Conservation (phyloP, 2,113 vertebrate species). For the Sorex fumeus region DNA sequence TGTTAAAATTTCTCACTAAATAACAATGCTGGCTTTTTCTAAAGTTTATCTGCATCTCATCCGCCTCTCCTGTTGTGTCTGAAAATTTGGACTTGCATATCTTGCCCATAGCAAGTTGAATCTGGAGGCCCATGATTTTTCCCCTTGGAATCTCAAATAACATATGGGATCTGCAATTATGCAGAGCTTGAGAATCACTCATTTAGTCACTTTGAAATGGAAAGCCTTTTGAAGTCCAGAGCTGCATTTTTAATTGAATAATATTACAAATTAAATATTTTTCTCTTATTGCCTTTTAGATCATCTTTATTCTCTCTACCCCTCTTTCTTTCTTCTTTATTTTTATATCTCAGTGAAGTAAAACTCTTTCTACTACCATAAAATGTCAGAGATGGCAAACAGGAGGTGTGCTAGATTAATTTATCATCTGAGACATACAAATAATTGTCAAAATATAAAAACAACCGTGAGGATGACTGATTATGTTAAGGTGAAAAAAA, state of each 20-base stretch:
- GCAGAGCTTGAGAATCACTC: neutral
- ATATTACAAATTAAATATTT: neutral
- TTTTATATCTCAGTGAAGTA: neutral
- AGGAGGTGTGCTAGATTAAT: neutral
- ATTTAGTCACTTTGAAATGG: neutral
- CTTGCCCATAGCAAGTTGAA: neutral
- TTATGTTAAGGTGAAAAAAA: neutral
- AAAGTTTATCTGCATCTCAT: neutral
- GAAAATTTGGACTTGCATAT: neutral
- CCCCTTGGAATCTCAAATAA: neutral
- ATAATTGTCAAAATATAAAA: slow-evolving; percentile 13
- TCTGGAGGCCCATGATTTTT: neutral
- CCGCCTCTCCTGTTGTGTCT: neutral
- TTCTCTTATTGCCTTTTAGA: too few relatives aligned
- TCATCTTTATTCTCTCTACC: too few relatives aligned
- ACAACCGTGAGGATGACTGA: neutral
- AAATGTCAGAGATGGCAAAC: neutral
- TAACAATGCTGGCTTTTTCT: too few relatives aligned
- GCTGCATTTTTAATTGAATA: neutral
- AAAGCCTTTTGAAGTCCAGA: neutral
- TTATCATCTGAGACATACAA: neutral
- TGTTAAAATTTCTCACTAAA: too few relatives aligned
- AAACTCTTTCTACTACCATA: fast-evolving
- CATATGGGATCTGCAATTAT: neutral
- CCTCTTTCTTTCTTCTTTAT: neutral